Conservation (phyloP, 2,113 vertebrate genomes). For the Menura novaehollandiae region DNA sequence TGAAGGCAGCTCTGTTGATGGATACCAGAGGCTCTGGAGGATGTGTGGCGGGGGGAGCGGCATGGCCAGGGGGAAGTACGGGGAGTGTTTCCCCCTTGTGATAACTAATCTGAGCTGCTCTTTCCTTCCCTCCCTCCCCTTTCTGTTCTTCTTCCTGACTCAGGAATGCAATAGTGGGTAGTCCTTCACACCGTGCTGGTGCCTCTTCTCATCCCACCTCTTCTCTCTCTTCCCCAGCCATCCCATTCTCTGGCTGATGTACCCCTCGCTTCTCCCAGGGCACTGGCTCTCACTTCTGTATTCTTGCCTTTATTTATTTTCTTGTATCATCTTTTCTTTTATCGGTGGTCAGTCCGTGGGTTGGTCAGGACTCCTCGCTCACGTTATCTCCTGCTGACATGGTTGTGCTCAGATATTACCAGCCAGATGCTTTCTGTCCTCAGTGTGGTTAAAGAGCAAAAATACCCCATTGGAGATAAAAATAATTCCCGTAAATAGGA, state of each 20-base stretch:
- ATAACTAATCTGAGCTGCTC: slow-evolving; percentile 28
- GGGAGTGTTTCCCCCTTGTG: background rate
- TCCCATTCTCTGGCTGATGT: background rate
- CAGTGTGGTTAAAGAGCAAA: background rate
- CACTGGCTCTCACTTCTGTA: rapidly evolving
- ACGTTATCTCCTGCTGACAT: background rate
- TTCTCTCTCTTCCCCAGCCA: background rate
- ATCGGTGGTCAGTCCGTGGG: background rate
- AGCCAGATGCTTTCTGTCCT: background rate
- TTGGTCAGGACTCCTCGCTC: background rate
- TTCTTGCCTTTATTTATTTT: background rate
- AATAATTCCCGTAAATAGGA: background rate
- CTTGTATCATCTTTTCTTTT: background rate
- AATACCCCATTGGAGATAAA: background rate
- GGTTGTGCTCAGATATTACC: background rate
- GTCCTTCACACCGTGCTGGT: background rate
- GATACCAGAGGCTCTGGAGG: background rate
- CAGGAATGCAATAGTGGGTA: background rate
- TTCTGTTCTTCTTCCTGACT: slow-evolving; percentile 65
- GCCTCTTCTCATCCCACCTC: background rate
- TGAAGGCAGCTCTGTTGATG: background rate
- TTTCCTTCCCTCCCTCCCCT: slow-evolving; percentile 31
- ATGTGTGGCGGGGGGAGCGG: background rate
- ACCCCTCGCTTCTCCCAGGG: rapidly evolving
- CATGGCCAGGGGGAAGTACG: rapidly evolving